Conservation (phyloP, 2,113 vertebrate species). For the Ranitomeya imitator region DNA sequence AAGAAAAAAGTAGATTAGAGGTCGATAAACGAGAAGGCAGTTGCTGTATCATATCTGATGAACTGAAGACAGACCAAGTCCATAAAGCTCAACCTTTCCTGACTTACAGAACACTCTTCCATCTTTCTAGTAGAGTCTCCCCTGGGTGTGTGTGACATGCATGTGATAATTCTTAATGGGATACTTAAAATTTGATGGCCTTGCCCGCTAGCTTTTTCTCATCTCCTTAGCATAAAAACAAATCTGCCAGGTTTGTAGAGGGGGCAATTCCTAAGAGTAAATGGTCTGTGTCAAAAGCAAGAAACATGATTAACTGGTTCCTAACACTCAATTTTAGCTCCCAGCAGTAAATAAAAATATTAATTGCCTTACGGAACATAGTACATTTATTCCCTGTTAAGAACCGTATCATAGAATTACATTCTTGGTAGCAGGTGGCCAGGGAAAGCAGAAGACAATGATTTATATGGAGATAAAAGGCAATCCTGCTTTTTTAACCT, state of each 20-base stretch:
- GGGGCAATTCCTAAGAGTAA: slow-evolving; percentile 43
- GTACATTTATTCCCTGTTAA: slow-evolving; percentile 18
- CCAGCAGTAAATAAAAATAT: slow-evolving; percentile 45
- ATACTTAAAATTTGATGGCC: slow-evolving; percentile 50
- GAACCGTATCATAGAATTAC: slow-evolving; percentile 9
- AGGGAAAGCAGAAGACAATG: not conserved
- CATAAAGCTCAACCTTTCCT: slow-evolving; percentile 52
- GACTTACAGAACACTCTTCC: slow-evolving; percentile 39
- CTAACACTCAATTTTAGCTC: slow-evolving; percentile 36
- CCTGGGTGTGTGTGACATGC: slow-evolving; percentile 32
- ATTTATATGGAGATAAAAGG: slow-evolving; percentile 39
- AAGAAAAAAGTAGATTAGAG: slow-evolving; percentile 4
- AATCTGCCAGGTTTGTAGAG: slow-evolving; percentile 44
- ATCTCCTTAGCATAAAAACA: slow-evolving; percentile 51
- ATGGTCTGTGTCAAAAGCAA: slow-evolving; percentile 49
- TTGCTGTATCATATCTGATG: slow-evolving; percentile 18
- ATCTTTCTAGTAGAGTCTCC: slow-evolving; percentile 11
- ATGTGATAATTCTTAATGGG: slow-evolving; percentile 48
- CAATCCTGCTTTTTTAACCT: slow-evolving; percentile 8
- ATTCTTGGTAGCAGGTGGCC: slow-evolving; percentile 17
- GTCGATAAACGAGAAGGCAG: not conserved
- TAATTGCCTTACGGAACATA: slow-evolving; percentile 35
- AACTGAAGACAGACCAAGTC: not conserved
- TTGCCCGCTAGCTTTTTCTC: slow-evolving; percentile 32
- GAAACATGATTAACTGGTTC: slow-evolving; percentile 35